These are phyloP conservation scores for Stichopus horrens DNA, from an alignment of 53 echinoderm and acorn worm genomes.

Conservation along the genomic window DNA sequence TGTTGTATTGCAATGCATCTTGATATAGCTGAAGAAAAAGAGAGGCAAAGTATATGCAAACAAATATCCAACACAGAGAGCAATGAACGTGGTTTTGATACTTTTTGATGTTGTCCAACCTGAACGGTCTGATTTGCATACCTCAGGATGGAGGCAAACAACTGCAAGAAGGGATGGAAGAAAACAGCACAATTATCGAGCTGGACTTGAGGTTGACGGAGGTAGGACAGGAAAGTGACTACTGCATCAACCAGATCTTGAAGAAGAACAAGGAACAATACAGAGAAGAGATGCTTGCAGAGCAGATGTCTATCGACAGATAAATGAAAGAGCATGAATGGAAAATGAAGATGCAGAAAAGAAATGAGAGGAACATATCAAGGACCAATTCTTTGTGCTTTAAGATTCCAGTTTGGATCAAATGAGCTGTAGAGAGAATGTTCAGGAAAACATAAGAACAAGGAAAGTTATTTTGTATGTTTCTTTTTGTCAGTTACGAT, in stretches of 20 bases:
- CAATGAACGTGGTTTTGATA: no score
- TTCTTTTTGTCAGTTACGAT: no score
- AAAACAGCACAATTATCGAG: slow-evolving; percentile 81
- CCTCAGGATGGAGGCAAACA: slow-evolving; percentile 97
- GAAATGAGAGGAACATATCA: not conserved
- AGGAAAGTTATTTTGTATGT: no score
- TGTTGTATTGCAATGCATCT: no score
- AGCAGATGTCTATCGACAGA: slow-evolving; percentile 64
- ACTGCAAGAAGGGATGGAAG: slow-evolving; percentile 96
- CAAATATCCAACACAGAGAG: no score
- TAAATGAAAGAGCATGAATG: slow-evolving; percentile 26
- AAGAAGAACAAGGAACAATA: slow-evolving; percentile 90
- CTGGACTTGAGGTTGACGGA: slow-evolving; percentile 92
- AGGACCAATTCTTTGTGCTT: not conserved
- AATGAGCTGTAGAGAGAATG: no score
- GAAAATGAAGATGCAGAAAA: not conserved
- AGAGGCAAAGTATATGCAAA: no score
- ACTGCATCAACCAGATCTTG: slow-evolving; percentile 97
- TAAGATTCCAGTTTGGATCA: no score
- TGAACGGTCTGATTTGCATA: not conserved
- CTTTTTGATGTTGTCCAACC: no score
- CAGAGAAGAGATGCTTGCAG: slow-evolving; percentile 63
- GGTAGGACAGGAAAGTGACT: slow-evolving; percentile 97
- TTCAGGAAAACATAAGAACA: no score
- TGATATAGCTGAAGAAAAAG: no score